These are phyloP conservation scores for Alfaro cultratus DNA, from an alignment of 2,797 vertebrate species.

Conservation along the genomic window DNA sequence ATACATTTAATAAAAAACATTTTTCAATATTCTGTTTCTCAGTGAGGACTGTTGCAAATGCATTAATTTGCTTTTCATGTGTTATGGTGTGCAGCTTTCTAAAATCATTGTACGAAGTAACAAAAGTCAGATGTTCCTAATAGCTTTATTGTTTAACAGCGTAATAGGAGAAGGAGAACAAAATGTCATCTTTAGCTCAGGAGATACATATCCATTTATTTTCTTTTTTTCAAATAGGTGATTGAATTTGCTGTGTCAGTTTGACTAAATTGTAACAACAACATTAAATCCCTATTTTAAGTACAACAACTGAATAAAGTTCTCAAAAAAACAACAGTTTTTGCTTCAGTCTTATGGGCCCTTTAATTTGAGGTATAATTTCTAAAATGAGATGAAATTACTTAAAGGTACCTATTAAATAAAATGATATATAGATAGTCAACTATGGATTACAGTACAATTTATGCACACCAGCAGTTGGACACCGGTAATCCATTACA, in stretches of 20 bases:
- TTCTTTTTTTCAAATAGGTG: neutral
- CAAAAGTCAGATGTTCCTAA: neutral
- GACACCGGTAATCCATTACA: neutral
- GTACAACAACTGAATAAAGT: neutral
- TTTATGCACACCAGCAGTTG: neutral
- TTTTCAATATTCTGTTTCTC: neutral
- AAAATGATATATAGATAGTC: neutral
- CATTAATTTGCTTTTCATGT: neutral
- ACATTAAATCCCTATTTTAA: neutral
- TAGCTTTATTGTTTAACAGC: neutral
- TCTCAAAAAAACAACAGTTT: neutral
- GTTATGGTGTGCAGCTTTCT: neutral
- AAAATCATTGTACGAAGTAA: neutral
- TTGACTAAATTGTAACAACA: neutral
- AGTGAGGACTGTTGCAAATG: neutral
- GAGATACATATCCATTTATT: neutral
- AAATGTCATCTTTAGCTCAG: neutral
- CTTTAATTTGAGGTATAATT: neutral
- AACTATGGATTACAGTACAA: neutral
- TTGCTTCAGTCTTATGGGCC: neutral
- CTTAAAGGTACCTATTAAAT: neutral
- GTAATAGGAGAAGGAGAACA: neutral
- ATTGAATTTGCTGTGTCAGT: neutral
- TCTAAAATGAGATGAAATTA: neutral
- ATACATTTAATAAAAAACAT: neutral